These are phyloP conservation scores for Butorides virescens DNA, from an alignment of 2,113 vertebrate genomes.

Conservation along the genomic window DNA sequence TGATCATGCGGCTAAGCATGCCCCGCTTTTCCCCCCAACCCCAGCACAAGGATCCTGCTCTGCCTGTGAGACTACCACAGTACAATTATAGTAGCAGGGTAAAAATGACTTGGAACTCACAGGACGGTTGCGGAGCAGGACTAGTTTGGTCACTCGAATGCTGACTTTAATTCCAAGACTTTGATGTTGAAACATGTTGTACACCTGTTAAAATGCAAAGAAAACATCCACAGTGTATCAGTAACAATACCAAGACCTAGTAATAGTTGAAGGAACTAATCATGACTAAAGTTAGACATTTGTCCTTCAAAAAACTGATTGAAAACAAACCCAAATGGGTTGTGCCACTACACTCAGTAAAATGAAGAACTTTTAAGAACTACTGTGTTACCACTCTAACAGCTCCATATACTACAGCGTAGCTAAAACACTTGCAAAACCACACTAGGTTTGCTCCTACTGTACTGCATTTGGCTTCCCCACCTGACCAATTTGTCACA, in stretches of 20 bases:
- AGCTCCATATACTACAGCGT: neutral
- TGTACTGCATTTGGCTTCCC: neutral
- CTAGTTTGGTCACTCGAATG: slow-evolving; percentile 91
- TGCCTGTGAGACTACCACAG: neutral
- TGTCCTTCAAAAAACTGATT: neutral
- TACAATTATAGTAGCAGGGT: neutral
- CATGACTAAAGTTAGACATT: neutral
- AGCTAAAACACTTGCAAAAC: neutral
- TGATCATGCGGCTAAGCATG: neutral
- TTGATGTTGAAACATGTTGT: slow-evolving; percentile 96
- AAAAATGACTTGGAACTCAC: slow-evolving; percentile 75
- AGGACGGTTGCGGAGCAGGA: slow-evolving; percentile 89
- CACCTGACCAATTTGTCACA: neutral
- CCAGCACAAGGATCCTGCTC: neutral
- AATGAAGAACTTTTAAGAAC: neutral
- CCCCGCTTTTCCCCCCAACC: neutral
- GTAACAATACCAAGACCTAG: neutral
- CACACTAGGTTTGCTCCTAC: neutral
- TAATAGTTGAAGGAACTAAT: neutral
- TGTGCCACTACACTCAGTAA: neutral
- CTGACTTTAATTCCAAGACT: slow-evolving; percentile 90
- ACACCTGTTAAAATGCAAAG: slow-evolving; percentile 79
- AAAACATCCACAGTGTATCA: neutral
- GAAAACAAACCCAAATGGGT: neutral
- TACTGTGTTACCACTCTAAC: neutral